Evolutionary conservation across 2,797 vertebrate species (phyloP).

Genomic region (Melanotaenia trifasciata): DNA sequence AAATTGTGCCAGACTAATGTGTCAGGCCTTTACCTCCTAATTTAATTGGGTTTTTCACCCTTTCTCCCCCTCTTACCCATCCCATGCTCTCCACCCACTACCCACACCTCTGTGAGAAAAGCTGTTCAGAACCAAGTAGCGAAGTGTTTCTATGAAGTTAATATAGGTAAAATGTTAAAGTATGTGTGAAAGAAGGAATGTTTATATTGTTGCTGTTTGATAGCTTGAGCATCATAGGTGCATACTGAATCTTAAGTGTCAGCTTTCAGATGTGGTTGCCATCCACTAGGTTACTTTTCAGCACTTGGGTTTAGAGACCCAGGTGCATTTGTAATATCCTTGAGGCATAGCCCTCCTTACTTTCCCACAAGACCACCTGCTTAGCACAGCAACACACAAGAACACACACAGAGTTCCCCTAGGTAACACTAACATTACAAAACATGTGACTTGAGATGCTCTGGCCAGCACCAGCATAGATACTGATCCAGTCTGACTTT

Average conservation of each 20-base stretch:
- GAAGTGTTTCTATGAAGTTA: slow-evolving; percentile 14
- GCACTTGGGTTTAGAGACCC: slow-evolving; percentile 60
- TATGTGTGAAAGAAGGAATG: not conserved
- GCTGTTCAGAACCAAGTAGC: slow-evolving; percentile 1
- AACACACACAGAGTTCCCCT: slow-evolving; percentile 15
- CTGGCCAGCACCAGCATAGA: slow-evolving; percentile 34
- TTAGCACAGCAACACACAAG: slow-evolving; percentile 37
- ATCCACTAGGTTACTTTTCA: slow-evolving; percentile 57
- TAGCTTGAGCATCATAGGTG: slow-evolving; percentile 37
- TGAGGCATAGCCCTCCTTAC: slow-evolving; percentile 26
- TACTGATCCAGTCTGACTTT: slow-evolving; percentile 60
- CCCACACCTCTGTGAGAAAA: slow-evolving; percentile 7
- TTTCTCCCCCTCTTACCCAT: not conserved
- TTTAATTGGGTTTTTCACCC: slow-evolving; percentile 47
- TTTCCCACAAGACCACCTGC: slow-evolving; percentile 64
- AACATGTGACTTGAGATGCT: slow-evolving; percentile 50
- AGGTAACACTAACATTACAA: slow-evolving; percentile 33
- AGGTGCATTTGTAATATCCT: slow-evolving; percentile 66
- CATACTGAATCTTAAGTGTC: slow-evolving; percentile 62
- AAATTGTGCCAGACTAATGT: slow-evolving; percentile 56
- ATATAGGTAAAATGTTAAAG: slow-evolving; percentile 14
- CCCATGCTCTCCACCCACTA: not conserved
- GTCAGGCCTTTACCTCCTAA: slow-evolving; percentile 31
- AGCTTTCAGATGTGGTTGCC: slow-evolving; percentile 69
- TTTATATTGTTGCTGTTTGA: slow-evolving; percentile 24